These are phyloP conservation scores for Sicus ferrugineus DNA, from an alignment of 2,888 invertebrate genomes.

Conservation along the genomic window DNA sequence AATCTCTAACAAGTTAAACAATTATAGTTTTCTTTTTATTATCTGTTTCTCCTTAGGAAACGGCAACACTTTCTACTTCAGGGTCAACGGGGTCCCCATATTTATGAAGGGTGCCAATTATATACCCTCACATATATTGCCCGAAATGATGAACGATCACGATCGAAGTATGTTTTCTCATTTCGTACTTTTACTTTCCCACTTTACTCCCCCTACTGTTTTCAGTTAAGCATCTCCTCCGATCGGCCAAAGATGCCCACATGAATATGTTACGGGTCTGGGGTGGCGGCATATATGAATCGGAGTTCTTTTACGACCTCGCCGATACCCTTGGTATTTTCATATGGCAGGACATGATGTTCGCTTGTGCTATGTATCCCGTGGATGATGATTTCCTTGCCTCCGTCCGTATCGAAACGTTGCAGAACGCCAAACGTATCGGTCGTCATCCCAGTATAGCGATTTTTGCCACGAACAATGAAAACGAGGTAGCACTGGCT, in stretches of 20 bases:
- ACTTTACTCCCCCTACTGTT: neutral
- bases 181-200: neutral
- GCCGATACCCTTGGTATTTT: conserved; percentile 90
- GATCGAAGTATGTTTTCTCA: conserved; percentile 61
- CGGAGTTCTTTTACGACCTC: conserved; percentile 84
- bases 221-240: conserved; percentile 71
- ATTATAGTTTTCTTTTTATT: too few relatives aligned
- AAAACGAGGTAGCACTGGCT: conserved; percentile 89
- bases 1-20: neutral
- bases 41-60: conserved; percentile 56
- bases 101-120: conserved; percentile 96
- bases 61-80: conserved; percentile 86
- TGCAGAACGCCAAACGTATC: conserved; percentile 81
- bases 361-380: conserved; percentile 96
- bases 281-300: conserved; percentile 98
- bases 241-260: conserved; percentile 76
- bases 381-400: conserved; percentile 74
- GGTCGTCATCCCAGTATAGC: conserved; percentile 88
- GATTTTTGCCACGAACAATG: conserved; percentile 95
- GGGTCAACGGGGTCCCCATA: conserved; percentile 84
- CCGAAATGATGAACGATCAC: conserved; percentile 72
- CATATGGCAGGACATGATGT: conserved; percentile 98
- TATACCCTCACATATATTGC: conserved; percentile 87
- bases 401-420: conserved; percentile 78
- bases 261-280: conserved; percentile 97